phyloP scores from a whole-genome alignment of 2,797 vertebrate genomes.

The Cuniculus paca region DNA sequence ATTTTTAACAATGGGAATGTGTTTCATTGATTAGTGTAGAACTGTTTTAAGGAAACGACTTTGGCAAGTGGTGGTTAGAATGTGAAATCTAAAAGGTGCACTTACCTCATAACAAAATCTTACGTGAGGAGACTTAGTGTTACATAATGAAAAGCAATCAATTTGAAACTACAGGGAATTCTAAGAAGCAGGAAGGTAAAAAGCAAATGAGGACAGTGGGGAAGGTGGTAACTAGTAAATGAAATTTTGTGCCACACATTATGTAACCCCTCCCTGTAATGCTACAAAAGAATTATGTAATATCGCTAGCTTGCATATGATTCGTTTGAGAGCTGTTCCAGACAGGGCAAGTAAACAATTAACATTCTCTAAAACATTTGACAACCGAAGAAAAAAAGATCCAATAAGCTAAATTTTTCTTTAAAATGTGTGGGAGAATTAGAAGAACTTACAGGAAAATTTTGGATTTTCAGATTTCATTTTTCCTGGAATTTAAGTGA shows the following conservation, averaged over 20 bases:
- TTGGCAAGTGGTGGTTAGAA: neutral
- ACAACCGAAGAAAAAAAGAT: neutral
- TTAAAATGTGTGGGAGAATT: neutral
- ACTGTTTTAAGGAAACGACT: neutral
- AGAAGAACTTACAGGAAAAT: neutral
- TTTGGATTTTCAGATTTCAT: neutral
- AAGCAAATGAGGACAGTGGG: accelerated
- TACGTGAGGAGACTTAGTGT: neutral
- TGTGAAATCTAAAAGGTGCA: neutral
- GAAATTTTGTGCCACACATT: neutral
- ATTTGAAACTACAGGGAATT: neutral
- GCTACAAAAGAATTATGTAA: neutral
- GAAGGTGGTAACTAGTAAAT: neutral
- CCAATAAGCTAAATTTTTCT: neutral
- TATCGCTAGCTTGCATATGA: neutral
- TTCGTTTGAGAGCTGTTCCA: neutral
- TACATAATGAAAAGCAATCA: neutral
- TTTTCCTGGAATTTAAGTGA: neutral
- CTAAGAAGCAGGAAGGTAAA: neutral
- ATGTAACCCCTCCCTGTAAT: neutral
- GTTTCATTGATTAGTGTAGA: neutral
- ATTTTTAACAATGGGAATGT: neutral
- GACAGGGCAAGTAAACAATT: neutral
- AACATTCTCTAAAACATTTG: neutral
- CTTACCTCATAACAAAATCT: neutral